phyloP scores from a whole-genome alignment of 2,113 vertebrate species.

The Sitta europaea region DNA sequence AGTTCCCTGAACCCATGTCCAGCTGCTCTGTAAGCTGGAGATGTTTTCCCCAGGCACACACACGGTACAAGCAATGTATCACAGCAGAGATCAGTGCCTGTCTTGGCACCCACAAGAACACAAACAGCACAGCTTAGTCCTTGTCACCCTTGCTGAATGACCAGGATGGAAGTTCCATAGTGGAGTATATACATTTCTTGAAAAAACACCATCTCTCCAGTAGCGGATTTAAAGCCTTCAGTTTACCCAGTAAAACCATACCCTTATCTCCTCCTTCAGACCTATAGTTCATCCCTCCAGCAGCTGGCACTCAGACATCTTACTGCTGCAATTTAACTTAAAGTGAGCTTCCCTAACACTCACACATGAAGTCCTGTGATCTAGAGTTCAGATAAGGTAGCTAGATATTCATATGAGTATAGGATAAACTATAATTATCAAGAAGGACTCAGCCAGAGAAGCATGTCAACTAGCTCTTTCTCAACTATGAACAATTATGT shows the following conservation, averaged over 20 bases:
- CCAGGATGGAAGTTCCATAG: background rate
- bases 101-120: background rate
- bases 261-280: background rate
- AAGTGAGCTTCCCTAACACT: background rate
- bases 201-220: background rate
- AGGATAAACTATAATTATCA: too few relatives aligned
- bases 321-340: background rate
- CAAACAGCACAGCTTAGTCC: accelerated
- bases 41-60: background rate
- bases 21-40: background rate
- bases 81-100: background rate
- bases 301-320: background rate
- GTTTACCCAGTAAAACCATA: background rate
- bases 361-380: background rate
- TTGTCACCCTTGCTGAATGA: background rate
- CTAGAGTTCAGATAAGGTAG: background rate
- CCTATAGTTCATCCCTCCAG: background rate
- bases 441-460: background rate
- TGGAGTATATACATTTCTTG: background rate
- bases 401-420: background rate
- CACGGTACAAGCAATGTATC: accelerated
- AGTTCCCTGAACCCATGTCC: background rate
- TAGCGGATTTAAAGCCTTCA: background rate
- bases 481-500: background rate
- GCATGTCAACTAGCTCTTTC: background rate